Percentiles rank a stretch among this genome's conserved stretches.
phyloP scores from a whole-genome alignment of 2,113 vertebrate species.

The Clinocottus analis region DNA sequence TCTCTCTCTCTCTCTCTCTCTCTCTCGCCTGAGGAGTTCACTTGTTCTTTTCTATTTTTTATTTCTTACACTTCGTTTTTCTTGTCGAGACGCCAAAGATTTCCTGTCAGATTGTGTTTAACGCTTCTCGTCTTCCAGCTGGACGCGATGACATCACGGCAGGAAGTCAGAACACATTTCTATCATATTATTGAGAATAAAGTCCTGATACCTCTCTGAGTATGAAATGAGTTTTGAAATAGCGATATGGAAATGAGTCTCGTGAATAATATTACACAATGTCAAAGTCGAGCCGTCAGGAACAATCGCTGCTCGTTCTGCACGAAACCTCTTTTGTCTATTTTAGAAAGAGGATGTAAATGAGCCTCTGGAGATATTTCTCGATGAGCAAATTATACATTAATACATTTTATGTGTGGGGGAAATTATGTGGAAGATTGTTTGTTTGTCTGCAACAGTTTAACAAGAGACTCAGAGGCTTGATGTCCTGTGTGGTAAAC shows the following conservation, averaged over 20 bases:
- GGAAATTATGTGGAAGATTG: constrained; percentile 35
- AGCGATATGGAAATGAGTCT: constrained; percentile 40
- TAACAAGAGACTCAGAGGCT: too few relatives aligned
- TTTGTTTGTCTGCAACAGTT: constrained; percentile 7
- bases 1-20: constrained; percentile 17
- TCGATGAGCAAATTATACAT: constrained; percentile 32
- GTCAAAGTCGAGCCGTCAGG: constrained; percentile 42
- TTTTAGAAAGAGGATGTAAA: constrained; percentile 46
- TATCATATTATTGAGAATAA: constrained; percentile 45
- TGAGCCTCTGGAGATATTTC: constrained; percentile 50
- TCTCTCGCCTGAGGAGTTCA: constrained; percentile 33
- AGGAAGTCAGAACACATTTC: constrained; percentile 20
- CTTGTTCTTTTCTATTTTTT: neutral
- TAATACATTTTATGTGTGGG: constrained; percentile 54
- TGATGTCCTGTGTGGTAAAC: too few relatives aligned
- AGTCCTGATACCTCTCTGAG: constrained; percentile 36
- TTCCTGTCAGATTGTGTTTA: constrained; percentile 46
- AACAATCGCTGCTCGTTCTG: constrained; percentile 43
- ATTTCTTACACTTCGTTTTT: constrained; percentile 27
- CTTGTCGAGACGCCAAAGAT: constrained; percentile 51
- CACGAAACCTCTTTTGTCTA: constrained; percentile 24
- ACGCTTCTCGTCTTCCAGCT: too few relatives aligned
- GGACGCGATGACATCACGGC: too few relatives aligned
- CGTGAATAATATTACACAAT: constrained; percentile 28
- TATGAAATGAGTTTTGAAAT: constrained; percentile 37